Conservation (phyloP, 2,113 vertebrate species). For the rabbit (Oryctolagus cuniculus) region mOryCun1.1 NC_091441.1:92760001-92760500, state of each 20-base stretch:
- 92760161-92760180: constrained; percentile 63
- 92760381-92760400: neutral
- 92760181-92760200: constrained; percentile 67
- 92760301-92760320: neutral
- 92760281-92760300: neutral
- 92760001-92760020: neutral
- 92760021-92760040: neutral
- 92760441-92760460: neutral
- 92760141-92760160: constrained; percentile 35
- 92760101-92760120: constrained; percentile 66
- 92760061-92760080: constrained; percentile 48
- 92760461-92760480: neutral
- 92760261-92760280: constrained; percentile 6
- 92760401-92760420: neutral
- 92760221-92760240: constrained; percentile 46
- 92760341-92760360: neutral
- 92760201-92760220: constrained; percentile 49
- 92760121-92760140: constrained; percentile 46
- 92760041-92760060: constrained; percentile 35
- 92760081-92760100: constrained; percentile 41
- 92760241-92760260: neutral
- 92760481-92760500: neutral
- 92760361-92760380: neutral
- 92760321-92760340: neutral
- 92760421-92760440: neutral